Evolutionary conservation across 2,888 invertebrate genomes (phyloP), one percentile per base, ranked within the genome.

Genomic region (Abrostola triplasia): DNA sequence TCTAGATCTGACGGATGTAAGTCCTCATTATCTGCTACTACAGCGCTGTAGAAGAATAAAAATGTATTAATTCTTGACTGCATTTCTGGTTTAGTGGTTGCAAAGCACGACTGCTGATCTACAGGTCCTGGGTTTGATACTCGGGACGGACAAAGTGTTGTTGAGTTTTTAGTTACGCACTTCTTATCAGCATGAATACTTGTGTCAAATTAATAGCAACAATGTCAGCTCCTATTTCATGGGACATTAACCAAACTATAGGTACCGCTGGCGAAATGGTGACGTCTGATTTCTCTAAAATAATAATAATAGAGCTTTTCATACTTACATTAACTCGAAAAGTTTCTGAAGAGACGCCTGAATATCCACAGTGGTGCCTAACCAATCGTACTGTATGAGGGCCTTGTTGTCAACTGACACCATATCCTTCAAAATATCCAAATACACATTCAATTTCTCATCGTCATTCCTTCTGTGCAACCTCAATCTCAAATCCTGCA

Each of bases 381-480:
- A 67, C 93, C 93, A 94, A 67, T 90, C 85, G 41, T 90, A 94
- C 38, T 86, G 74, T 0, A 70, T 55, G 4, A 93, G 75, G 0
- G 77, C 84, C 10, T 76, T 77, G 38, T 81, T 84, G 10, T 90
- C 75, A 13, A 67, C 64, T 0, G 73, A 42, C 10, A 93, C 70
- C 83, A 91, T 82, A 70, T 92, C 88, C n/a, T 70, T 80, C 5
- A 93, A 63, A 0, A 89, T 90, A 13, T 68, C 70, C 6, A 85
- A 37, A 62, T 84, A 84, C 0, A 77, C 63, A 0, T 82, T 62
- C 1, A 90, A 24, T 48, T 76, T 67, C 2, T 75, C 55, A 41
- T 58, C 58, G 1, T 66, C 42, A 11, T 64, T 64, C 2, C 60
- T 59, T 37, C 59, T 67, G 2, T 72, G 35, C 35, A 67, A 48